Evolutionary conservation across 2,113 vertebrate species (phyloP).

Genomic region (Turnix velox): DNA sequence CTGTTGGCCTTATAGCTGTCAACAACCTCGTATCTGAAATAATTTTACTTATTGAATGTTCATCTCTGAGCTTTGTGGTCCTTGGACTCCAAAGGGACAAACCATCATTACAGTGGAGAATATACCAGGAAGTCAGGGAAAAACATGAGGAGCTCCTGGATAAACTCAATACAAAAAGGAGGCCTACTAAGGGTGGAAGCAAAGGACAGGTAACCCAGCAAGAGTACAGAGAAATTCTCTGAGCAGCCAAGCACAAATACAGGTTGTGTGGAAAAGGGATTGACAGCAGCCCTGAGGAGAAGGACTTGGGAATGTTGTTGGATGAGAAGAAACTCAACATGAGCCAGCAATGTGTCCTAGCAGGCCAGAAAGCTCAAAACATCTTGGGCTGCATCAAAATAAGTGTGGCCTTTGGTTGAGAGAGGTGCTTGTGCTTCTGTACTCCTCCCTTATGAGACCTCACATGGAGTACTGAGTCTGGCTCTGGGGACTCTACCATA

Average conservation of each 20-base stretch:
- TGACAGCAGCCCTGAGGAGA: not conserved
- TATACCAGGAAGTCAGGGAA: not conserved
- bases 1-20: not conserved
- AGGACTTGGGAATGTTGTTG: not conserved
- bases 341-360: not conserved
- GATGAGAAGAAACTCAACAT: not conserved
- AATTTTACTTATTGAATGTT: conserved; percentile 34
- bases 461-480: not conserved
- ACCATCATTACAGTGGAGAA: not conserved
- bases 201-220: no score
- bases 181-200: no score
- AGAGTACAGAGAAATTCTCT: no score
- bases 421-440: not conserved
- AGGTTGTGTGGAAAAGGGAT: not conserved
- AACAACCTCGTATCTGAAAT: not conserved
- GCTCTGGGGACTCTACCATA: not conserved
- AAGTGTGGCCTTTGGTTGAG: not conserved
- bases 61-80: not conserved
- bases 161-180: no score
- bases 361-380: no score
- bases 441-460: no score
- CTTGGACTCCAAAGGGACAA: not conserved
- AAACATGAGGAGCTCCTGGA: no score
- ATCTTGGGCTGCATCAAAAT: not conserved
- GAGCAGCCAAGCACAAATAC: not conserved